Evolutionary conservation across 1,140 invertebrate genomes (phyloP).

Genomic region (Amphibalanus amphitrite): DNA sequence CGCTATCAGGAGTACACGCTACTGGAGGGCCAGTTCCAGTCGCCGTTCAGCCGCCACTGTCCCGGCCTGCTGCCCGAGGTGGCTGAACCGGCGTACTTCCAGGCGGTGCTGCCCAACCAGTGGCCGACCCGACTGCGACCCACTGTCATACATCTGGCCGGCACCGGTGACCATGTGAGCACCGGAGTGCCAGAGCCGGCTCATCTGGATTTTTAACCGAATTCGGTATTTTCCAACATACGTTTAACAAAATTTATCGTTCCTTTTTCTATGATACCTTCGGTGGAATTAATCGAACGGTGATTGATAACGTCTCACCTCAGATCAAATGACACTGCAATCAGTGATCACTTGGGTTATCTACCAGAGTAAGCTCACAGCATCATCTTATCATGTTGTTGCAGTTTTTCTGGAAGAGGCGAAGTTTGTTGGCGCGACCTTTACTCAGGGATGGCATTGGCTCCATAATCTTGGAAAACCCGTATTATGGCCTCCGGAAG

Average conservation of each 20-base stretch:
- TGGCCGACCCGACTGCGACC: constrained; percentile 53
- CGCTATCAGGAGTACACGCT: constrained; percentile 51
- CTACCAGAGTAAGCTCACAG: too few relatives aligned
- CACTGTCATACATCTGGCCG: constrained; percentile 83
- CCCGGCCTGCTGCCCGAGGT: constrained; percentile 73
- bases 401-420: constrained; percentile 77
- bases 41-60: constrained; percentile 61
- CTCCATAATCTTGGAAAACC: constrained; percentile 91
- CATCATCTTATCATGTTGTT: too few relatives aligned
- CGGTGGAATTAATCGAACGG: too few relatives aligned
- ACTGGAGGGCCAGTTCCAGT: constrained; percentile 73
- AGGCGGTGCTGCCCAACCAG: constrained; percentile 61
- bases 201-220: constrained; percentile 7
- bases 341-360: too few relatives aligned
- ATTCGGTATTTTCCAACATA: constrained; percentile 8
- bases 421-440: constrained; percentile 77
- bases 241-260: too few relatives aligned
- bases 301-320: too few relatives aligned
- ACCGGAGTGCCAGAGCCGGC: not conserved
- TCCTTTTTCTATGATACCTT: constrained; percentile 12
- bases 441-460: constrained; percentile 81
- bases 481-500: constrained; percentile 87
- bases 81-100: constrained; percentile 61
- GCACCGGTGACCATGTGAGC: constrained; percentile 94
- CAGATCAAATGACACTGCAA: too few relatives aligned